Percentiles rank a stretch among this genome's conserved stretches.
phyloP scores from a whole-genome alignment of 2,797 vertebrate genomes.

The Falco concolor region DNA sequence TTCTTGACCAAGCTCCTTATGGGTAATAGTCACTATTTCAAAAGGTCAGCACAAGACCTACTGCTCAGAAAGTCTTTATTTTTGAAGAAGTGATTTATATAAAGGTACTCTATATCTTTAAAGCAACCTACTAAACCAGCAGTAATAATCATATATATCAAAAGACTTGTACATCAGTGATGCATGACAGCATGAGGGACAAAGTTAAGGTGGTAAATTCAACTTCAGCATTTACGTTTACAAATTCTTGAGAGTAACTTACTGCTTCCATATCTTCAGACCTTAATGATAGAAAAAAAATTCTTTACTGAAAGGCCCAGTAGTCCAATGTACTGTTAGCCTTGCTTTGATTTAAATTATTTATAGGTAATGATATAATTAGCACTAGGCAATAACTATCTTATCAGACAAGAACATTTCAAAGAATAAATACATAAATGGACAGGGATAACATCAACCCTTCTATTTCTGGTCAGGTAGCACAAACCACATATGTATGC shows the following conservation, averaged over 20 bases:
- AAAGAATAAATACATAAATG: not conserved
- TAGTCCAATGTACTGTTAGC: not conserved
- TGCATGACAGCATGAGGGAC: not conserved
- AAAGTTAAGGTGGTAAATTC: not conserved
- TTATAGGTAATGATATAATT: not conserved
- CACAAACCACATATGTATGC: not conserved
- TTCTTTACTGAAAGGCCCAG: not conserved
- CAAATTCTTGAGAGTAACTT: not conserved
- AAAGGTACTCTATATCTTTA: not conserved
- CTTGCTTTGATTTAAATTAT: constrained; percentile 5
- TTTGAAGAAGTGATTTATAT: not conserved
- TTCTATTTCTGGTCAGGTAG: not conserved
- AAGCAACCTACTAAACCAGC: not conserved
- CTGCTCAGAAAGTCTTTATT: not conserved
- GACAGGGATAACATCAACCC: not conserved
- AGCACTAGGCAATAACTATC: not conserved
- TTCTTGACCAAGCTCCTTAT: not conserved
- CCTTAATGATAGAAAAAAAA: not conserved
- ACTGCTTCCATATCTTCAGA: not conserved
- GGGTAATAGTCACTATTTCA: not conserved
- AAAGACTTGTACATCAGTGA: not conserved
- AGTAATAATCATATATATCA: constrained; percentile 4
- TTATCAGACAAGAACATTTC: not conserved
- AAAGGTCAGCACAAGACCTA: constrained; percentile 10
- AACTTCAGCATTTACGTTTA: not conserved